Conservation (phyloP, 2,797 vertebrate species). For the Bradypodion ventrale region DNA sequence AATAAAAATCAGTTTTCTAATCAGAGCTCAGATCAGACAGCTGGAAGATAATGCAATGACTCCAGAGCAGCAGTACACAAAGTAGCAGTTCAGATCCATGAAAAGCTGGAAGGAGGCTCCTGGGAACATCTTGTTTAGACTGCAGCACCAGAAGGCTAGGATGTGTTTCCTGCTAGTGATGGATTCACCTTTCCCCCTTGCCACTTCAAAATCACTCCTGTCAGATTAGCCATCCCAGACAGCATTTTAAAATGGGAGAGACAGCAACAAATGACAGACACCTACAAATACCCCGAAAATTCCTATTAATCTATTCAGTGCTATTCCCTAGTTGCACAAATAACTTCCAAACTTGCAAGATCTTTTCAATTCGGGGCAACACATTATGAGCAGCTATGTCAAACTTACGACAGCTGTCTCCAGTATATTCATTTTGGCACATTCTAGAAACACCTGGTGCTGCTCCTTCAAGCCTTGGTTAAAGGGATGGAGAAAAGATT, state of each 20-base stretch:
- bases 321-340: neutral
- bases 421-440: neutral
- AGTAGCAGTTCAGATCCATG: neutral
- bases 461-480: neutral
- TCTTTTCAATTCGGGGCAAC: neutral
- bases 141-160: conserved; percentile 3
- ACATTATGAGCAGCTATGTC: neutral
- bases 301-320: neutral
- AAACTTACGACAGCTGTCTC: neutral
- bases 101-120: neutral
- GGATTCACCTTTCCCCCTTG: conserved; percentile 10
- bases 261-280: conserved; percentile 1
- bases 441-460: neutral
- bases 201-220: neutral
- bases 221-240: neutral
- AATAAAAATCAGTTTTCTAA: neutral
- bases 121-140: conserved; percentile 6
- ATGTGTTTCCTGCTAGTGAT: conserved; percentile 7
- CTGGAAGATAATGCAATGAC: neutral
- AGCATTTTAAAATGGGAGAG: conserved; percentile 4
- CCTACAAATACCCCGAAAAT: conserved; percentile 3
- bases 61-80: neutral
- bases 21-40: neutral
- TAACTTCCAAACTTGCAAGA: neutral
- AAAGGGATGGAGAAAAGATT: neutral